Evolutionary conservation across 2,797 vertebrate genomes (phyloP).

Genomic region (Knipowitschia caucasica): DNA sequence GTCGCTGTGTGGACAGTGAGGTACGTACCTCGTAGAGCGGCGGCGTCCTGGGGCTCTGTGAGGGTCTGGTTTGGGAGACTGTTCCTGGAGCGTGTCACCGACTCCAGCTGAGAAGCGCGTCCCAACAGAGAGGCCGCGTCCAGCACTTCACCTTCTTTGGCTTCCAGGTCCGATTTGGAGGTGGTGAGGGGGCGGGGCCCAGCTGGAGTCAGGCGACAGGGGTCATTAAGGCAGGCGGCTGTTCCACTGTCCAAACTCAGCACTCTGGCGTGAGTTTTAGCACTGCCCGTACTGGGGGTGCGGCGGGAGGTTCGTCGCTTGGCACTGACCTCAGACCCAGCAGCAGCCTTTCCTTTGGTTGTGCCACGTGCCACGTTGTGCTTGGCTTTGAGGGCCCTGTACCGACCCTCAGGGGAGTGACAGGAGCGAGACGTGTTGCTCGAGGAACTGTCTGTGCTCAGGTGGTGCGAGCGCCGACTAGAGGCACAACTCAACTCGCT

Average conservation of each 20-base stretch:
- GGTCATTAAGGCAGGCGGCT: conserved; percentile 89
- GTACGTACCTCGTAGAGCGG: conserved; percentile 78
- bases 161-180: conserved; percentile 98
- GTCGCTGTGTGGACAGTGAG: conserved; percentile 18
- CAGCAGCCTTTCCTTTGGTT: conserved; percentile 56
- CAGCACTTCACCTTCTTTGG: conserved; percentile 99
- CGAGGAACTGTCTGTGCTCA: conserved; percentile 93
- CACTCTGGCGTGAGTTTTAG: conserved; percentile 92
- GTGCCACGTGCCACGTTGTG: conserved; percentile 64
- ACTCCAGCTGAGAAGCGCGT: conserved; percentile 95
- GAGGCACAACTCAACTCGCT: conserved; percentile 95
- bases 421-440: conserved; percentile 89
- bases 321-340: conserved; percentile 67
- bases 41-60: conserved; percentile 86
- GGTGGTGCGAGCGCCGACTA: conserved; percentile 90
- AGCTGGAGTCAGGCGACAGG: conserved; percentile 83
- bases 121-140: conserved; percentile 94
- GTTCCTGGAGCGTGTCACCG: conserved; percentile 96
- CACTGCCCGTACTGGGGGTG: conserved; percentile 85
- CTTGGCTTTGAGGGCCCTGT: conserved; percentile 83
- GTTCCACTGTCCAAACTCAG: conserved; percentile 95
- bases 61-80: conserved; percentile 93
- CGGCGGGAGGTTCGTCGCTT: conserved; percentile 85
- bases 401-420: conserved; percentile 88
- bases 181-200: conserved; percentile 90